Evolutionary conservation across 2,113 vertebrate species (phyloP), one percentile per base, ranked within the genome.

Genomic region (Elachura formosa): DNA sequence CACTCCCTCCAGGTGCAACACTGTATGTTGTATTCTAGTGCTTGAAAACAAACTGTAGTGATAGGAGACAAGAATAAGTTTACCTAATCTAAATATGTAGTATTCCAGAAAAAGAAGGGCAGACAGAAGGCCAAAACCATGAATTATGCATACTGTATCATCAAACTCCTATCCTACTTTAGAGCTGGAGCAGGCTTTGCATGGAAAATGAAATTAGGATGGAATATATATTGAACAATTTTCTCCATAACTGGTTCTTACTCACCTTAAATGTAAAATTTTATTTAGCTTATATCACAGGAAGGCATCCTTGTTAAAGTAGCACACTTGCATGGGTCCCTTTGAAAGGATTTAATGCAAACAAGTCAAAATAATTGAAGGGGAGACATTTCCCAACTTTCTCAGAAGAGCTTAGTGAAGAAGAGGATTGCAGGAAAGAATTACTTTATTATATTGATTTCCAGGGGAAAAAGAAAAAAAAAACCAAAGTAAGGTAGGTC

Each of bases 401-500:
- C 98, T 98, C 97, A 97, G 96, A 97, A 98, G 95, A 97, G 97
- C 97, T 98, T 98, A 98, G 98, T 98, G 98, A 98, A 98, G 97
- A 98, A 97, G 91, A 97, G 94, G 97, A 98, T 97, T 98, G 98
- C 97, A 98, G 98, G 95, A 98, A 98, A 98, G 98, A 98, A 99
- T 99, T 99, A 98, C 98, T 98, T 98, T 98, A 98, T 99, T 98
- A 97, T 98, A 99, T 99, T 98, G 98, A 99, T 99, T 99, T 99
- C 98, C 97, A 97, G 97, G 31, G 18, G 14, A 14, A 18, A 36
- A 67, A 36, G 5, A 10, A 43, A 38, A 97, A 97, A 97, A 97
- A 98, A 98, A 98, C 98, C 98, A 98, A 98, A 98, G 94, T 95
- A 98, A 97, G 98, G 98, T 98, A 98, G 98, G 98, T 98, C 98